Evolutionary conservation across 2,797 vertebrate species (phyloP), one percentile per base, ranked within the genome.

Genomic region (Cossypha heuglini): DNA sequence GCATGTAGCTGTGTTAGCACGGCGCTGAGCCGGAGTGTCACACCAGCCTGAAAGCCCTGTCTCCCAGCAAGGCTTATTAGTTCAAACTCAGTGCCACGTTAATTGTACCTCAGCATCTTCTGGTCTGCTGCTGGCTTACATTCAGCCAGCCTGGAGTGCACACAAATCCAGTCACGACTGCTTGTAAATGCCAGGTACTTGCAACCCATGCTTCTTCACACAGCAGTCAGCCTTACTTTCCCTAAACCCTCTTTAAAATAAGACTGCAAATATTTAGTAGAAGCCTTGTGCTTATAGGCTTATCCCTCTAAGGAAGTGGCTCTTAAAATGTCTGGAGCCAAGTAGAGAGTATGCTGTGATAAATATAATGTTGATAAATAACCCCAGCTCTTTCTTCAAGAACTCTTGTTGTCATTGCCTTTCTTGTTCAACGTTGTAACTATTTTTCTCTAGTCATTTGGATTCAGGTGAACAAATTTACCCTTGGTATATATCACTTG

Each of bases 1-100:
- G 81, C 25, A 1, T 93, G 94, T 95, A 79, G 63, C 81, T 71
- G 52, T 19, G 80, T 79, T 96, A 96, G 86, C 92, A n/a, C 16
- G 62, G 73, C 22, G 0, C 86, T 96, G 96, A 90, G 96, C 83
- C 16, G 1, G 16, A 78, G 62, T 43, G 69, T 61, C 88, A 46
- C 63, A 49, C 0, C 0, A 87, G 84, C 69, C 77, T 63, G 84
- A 69, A 80, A 94, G 33, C 52, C 78, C 38, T 89, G 89, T 94
- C 71, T 89, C 89, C n/a, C 91, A 94, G 84, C 81, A 93, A 91
- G 93, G 81, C 49, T 96, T 87, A 96, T 89, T 86, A 94, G 78
- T 61, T 94, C 59, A 62, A 59, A 61, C 81, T 83, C 93, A 67
- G 94, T 77, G 93, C 75, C 91, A 87, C 1, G 6, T 67, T 96